A percentile compares a stretch with the other conserved stretches of the same genome.
phyloP scores from a whole-genome alignment of 2,888 invertebrate species.

The Diplazon laetatorius region DNA sequence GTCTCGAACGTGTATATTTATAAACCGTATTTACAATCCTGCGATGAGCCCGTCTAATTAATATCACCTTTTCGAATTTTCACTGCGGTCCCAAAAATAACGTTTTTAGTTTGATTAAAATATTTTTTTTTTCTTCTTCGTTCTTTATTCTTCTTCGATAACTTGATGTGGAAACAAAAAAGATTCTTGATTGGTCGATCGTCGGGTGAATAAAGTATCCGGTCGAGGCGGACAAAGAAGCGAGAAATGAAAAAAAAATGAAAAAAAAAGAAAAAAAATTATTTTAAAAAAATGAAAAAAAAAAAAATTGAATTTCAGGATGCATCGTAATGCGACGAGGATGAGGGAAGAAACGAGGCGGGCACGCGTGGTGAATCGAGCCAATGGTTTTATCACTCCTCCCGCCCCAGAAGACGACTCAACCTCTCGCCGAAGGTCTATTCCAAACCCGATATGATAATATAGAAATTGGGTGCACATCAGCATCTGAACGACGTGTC shows the following conservation, averaged over 20 bases:
- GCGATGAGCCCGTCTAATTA: slow-evolving; percentile 55
- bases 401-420: slow-evolving; percentile 21
- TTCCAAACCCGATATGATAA: slow-evolving; percentile 65
- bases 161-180: slow-evolving; percentile 40
- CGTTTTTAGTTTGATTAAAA: not conserved
- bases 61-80: slow-evolving; percentile 34
- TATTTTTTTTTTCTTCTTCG: slow-evolving; percentile 14
- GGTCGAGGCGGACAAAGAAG: slow-evolving; percentile 30
- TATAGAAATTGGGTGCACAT: slow-evolving; percentile 57
- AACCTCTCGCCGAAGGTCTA: slow-evolving; percentile 58
- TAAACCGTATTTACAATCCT: slow-evolving; percentile 41
- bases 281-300: no score
- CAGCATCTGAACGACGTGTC: slow-evolving; percentile 36
- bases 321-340: slow-evolving; percentile 6
- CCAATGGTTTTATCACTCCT: slow-evolving; percentile 46
- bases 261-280: no score
- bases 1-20: slow-evolving; percentile 61
- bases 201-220: slow-evolving; percentile 47
- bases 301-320: slow-evolving; percentile 54
- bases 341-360: slow-evolving; percentile 42
- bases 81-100: slow-evolving; percentile 19
- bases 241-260: slow-evolving; percentile 38
- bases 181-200: slow-evolving; percentile 46
- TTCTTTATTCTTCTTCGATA: slow-evolving; percentile 18
- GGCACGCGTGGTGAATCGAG: slow-evolving; percentile 56